Evolutionary conservation across 2,113 vertebrate genomes (phyloP).

Genomic region (Neofelis nebulosa): DNA sequence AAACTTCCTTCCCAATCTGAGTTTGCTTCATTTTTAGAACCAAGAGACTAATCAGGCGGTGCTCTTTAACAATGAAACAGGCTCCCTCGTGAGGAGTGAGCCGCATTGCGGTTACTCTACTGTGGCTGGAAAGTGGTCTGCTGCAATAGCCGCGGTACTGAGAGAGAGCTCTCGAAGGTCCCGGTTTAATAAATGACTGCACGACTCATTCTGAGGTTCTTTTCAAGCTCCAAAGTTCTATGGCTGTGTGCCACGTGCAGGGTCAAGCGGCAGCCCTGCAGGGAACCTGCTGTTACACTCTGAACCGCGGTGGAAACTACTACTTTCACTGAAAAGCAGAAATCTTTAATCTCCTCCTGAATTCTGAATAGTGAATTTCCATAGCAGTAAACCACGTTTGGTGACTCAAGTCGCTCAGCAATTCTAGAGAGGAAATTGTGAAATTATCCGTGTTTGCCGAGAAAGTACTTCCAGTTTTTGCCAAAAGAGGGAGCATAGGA

Average conservation of each 20-base stretch:
- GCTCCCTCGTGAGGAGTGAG: neutral
- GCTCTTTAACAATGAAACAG: neutral
- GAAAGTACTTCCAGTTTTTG: neutral
- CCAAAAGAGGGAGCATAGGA: slow-evolving; percentile 56
- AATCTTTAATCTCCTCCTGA: slow-evolving; percentile 25
- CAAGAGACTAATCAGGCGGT: neutral
- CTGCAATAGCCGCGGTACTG: fast-evolving
- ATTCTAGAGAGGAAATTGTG: slow-evolving; percentile 58
- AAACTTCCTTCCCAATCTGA: neutral
- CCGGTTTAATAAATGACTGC: neutral
- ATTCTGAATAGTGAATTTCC: slow-evolving; percentile 38
- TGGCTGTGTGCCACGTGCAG: neutral
- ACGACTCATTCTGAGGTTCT: neutral
- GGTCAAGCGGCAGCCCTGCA: neutral
- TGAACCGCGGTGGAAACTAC: neutral
- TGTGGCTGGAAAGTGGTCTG: neutral
- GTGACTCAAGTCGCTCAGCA: slow-evolving; percentile 40
- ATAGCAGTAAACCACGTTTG: neutral
- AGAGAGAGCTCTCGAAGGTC: neutral
- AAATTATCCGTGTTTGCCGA: neutral
- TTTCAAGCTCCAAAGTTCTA: neutral
- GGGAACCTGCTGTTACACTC: neutral
- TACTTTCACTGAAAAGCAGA: neutral
- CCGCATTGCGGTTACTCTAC: neutral
- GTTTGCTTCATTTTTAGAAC: neutral